phyloP scores from a whole-genome alignment of 2,888 invertebrate genomes.

The Strigamia crassipes region DNA sequence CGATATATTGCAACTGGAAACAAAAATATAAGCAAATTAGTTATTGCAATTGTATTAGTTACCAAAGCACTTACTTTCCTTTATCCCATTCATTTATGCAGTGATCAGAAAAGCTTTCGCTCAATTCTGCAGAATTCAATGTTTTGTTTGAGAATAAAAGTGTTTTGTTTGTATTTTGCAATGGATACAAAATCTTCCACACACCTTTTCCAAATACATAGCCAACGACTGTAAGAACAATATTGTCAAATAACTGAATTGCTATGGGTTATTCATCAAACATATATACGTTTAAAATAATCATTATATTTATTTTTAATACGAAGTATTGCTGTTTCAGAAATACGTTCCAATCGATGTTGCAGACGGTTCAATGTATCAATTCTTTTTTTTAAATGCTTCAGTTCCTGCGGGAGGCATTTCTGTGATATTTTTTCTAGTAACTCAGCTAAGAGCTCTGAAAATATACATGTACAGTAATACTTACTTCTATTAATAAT shows the following conservation, averaged over 20 bases:
- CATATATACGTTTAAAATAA: neutral
- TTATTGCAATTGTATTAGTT: too few species aligned
- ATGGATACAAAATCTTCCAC: neutral
- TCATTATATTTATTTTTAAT: neutral
- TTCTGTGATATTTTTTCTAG: neutral
- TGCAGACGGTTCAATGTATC: neutral
- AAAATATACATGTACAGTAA: neutral
- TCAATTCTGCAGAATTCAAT: neutral
- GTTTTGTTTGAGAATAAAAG: neutral
- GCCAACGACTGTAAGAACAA: neutral
- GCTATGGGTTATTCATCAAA: neutral
- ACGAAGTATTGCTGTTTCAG: neutral
- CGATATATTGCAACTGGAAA: neutral
- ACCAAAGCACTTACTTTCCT: neutral
- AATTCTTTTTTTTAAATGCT: neutral
- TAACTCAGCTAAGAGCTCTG: neutral
- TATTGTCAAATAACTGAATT: neutral
- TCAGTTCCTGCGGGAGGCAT: neutral
- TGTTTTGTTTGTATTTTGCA: neutral
- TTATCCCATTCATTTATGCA: neutral
- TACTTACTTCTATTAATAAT: too few species aligned
- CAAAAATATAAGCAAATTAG: neutral
- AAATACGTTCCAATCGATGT: neutral
- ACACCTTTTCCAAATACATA: neutral
- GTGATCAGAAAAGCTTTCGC: neutral